A percentile compares a stretch with the other conserved stretches of the same genome.
These are phyloP conservation scores for Drosophila persimilis DNA, from an alignment of 1,140 invertebrate genomes.

Conservation along the genomic window DNA sequence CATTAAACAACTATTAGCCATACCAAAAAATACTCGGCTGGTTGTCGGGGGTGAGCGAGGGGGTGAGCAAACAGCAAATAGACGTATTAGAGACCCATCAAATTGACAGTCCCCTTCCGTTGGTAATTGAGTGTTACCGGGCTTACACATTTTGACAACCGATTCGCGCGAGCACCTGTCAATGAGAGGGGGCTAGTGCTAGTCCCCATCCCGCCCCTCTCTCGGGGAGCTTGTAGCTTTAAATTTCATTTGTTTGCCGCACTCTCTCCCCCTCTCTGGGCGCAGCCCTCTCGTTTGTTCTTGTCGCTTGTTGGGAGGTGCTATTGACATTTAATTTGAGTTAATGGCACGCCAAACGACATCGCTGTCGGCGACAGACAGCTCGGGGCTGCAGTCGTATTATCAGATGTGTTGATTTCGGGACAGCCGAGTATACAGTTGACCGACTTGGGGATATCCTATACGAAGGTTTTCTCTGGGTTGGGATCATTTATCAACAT, in stretches of 20 bases:
- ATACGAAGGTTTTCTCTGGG: no score
- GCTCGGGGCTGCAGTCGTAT: conserved; percentile 2
- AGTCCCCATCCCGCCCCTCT: no score
- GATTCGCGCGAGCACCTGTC: conserved; percentile 14
- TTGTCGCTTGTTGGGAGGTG: conserved; percentile 11
- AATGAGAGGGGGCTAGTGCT: no score
- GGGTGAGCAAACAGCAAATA: no score
- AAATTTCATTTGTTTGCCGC: conserved; percentile 4
- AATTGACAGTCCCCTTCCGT: conserved; percentile 21
- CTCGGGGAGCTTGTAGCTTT: background rate
- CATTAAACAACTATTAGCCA: conserved; percentile 16
- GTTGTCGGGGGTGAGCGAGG: no score
- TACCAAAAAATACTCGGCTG: conserved; percentile 15
- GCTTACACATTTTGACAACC: conserved; percentile 24
- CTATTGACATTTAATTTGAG: conserved; percentile 76
- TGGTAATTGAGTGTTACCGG: conserved; percentile 39
- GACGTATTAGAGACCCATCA: conserved; percentile 36
- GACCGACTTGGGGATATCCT: no score
- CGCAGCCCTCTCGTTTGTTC: background rate
- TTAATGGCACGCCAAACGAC: conserved; percentile 63
- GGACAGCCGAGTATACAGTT: background rate
- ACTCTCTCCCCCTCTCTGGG: background rate
- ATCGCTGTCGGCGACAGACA: conserved; percentile 6
- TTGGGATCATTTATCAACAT: no score
- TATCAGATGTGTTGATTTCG: conserved; percentile 50